These are phyloP conservation scores for Catharus fuscescens DNA, from an alignment of 2,113 vertebrate species.

Conservation along the genomic window DNA sequence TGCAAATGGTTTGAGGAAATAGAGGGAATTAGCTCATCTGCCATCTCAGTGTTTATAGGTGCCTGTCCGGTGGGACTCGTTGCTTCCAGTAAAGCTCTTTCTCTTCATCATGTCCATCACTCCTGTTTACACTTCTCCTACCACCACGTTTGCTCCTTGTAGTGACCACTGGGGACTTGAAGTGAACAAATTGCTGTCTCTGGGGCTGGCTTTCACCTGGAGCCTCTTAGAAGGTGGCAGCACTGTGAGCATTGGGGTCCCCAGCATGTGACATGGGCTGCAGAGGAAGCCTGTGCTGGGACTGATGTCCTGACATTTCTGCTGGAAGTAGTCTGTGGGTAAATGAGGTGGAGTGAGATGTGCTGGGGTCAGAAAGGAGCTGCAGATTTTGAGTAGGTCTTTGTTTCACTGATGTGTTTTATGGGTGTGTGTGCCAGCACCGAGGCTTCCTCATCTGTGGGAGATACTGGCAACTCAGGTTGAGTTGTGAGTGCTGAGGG, in stretches of 20 bases:
- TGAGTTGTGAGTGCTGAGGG: not conserved
- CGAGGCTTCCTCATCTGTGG: not conserved
- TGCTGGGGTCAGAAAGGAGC: not conserved
- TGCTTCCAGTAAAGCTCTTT: not conserved
- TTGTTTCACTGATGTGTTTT: not conserved
- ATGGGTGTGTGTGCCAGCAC: not conserved
- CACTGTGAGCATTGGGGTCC: not conserved
- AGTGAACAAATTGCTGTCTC: accelerated
- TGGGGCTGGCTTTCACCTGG: not conserved
- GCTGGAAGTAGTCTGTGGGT: not conserved
- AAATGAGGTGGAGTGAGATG: not conserved
- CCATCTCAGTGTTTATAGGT: not conserved
- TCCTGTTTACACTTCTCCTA: not conserved
- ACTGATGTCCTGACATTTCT: not conserved
- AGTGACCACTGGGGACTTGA: not conserved
- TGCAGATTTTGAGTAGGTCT: not conserved
- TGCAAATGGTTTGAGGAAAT: not conserved
- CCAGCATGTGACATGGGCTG: accelerated
- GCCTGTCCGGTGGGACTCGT: accelerated
- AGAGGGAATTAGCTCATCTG: not conserved
- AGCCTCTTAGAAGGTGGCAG: not conserved
- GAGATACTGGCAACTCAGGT: not conserved
- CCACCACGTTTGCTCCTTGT: accelerated
- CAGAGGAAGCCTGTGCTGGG: not conserved
- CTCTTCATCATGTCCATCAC: not conserved